Percentiles rank a stretch among this genome's conserved stretches.
These are phyloP conservation scores for Drosophila planitibia DNA, from an alignment of 2,888 invertebrate genomes.

Conservation along the genomic window DNA sequence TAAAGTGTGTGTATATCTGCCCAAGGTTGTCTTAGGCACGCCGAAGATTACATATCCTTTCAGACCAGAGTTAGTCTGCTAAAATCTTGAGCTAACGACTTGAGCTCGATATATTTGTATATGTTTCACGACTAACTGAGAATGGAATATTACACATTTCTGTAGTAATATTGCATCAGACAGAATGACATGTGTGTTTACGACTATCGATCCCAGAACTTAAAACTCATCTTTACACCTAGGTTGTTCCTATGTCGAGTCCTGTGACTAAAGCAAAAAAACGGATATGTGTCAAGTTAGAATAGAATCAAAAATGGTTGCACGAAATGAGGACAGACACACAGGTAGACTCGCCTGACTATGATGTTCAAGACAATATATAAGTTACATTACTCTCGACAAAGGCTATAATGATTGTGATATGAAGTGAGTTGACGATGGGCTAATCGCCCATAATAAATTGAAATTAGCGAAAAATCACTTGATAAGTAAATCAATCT, in stretches of 20 bases:
- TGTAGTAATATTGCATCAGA: neutral
- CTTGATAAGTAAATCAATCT: neutral
- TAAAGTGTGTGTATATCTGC: too few species aligned
- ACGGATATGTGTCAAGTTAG: neutral
- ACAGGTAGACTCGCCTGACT: neutral
- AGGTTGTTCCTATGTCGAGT: neutral
- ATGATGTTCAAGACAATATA: neutral
- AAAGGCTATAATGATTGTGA: neutral
- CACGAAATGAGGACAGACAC: neutral
- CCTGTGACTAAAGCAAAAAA: neutral
- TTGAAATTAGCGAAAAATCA: neutral
- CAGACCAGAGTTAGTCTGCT: neutral
- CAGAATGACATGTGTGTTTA: neutral
- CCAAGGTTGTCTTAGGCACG: neutral
- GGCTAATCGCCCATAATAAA: neutral
- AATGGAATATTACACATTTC: neutral
- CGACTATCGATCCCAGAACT: neutral
- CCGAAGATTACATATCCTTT: neutral
- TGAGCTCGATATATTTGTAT: neutral
- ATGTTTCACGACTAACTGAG: neutral
- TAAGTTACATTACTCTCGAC: neutral
- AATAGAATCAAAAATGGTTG: neutral
- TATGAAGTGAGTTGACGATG: neutral
- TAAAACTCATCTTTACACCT: neutral
- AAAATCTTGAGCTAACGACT: neutral